Evolutionary conservation across 1,140 invertebrate genomes (phyloP).

Genomic region (Nasonia longicornis): DNA sequence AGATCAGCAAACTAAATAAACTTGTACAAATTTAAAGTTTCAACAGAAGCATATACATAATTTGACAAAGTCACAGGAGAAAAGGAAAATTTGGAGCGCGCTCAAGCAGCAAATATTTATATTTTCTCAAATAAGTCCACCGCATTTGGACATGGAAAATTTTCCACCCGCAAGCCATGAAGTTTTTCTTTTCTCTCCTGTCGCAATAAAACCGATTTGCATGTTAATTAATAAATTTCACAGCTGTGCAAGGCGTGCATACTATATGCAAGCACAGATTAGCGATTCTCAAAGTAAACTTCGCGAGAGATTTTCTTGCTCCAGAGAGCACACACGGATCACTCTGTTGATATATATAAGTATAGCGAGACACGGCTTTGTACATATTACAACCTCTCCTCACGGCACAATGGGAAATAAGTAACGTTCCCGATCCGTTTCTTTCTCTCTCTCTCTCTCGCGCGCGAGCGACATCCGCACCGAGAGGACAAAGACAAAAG

Average conservation of each 20-base stretch:
- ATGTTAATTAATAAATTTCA: no score
- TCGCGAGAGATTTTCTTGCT: neutral
- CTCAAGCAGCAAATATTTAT: neutral
- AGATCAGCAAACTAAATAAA: no score
- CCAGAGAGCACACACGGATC: neutral
- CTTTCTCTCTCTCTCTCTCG: neutral
- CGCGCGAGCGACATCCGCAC: neutral
- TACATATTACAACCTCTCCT: neutral
- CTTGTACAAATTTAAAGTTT: neutral
- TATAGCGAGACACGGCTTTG: neutral
- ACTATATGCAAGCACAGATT: neutral
- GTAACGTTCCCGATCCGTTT: neutral
- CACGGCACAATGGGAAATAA: slow-evolving; percentile 14
- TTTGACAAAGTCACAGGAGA: neutral
- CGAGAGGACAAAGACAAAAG: neutral
- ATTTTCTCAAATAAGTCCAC: neutral
- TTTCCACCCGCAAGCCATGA: no score
- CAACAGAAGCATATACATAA: no score
- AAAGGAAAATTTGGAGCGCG: neutral
- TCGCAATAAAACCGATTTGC: no score
- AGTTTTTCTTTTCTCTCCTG: no score
- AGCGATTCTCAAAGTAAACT: neutral
- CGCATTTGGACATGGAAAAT: no score
- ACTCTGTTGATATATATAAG: neutral
- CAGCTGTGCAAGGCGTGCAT: no score